phyloP scores from a whole-genome alignment of 2,113 vertebrate species.

The Zosterops japonicus region DNA sequence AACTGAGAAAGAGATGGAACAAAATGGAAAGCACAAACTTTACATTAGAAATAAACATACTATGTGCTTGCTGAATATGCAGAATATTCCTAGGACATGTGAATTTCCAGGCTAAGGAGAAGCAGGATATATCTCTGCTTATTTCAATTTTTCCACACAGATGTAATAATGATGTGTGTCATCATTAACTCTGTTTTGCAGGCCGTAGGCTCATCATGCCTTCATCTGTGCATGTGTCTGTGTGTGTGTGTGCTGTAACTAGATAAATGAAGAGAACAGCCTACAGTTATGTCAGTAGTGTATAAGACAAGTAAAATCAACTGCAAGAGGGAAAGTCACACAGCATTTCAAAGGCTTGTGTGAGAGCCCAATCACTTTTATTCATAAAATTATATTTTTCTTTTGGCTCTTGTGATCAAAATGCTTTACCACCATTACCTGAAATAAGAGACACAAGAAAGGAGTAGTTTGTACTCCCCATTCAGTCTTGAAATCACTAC shows the following conservation, averaged over 20 bases:
- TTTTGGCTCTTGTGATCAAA: neutral
- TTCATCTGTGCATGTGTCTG: rapidly evolving
- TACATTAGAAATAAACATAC: neutral
- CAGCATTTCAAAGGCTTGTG: neutral
- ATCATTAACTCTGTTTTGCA: neutral
- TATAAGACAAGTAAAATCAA: neutral
- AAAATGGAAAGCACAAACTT: neutral
- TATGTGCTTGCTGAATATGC: neutral
- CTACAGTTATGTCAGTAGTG: rapidly evolving
- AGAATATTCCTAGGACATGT: neutral
- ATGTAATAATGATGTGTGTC: neutral
- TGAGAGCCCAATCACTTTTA: neutral
- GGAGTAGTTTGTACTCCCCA: neutral
- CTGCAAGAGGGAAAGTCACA: neutral
- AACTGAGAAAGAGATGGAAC: neutral
- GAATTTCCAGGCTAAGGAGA: neutral
- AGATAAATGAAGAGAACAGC: neutral
- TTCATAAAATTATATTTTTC: neutral
- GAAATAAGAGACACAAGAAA: neutral
- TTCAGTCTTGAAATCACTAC: neutral
- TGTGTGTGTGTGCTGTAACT: neutral
- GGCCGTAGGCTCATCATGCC: neutral
- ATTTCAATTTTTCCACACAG: neutral
- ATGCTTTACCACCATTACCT: neutral
- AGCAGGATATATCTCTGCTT: neutral